Evolutionary conservation across 2,797 vertebrate genomes (phyloP).

Genomic region (Podargus strigoides): DNA sequence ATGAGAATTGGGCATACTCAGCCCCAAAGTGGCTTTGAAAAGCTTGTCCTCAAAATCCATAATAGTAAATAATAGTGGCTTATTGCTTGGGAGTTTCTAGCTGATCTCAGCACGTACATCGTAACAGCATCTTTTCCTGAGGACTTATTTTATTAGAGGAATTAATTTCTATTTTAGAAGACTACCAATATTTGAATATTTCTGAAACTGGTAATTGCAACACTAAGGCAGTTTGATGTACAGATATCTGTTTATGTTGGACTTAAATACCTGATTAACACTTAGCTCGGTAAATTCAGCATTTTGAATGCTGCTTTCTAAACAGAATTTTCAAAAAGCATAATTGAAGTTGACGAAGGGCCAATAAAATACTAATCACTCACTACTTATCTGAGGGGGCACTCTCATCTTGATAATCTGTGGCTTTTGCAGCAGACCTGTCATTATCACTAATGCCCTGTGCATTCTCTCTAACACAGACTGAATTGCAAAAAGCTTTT

Average conservation of each 20-base stretch:
- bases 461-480: not conserved
- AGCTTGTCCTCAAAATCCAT: not conserved
- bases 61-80: constrained; percentile 10
- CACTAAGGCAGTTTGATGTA: not conserved
- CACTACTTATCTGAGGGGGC: not conserved
- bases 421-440: not conserved
- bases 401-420: not conserved
- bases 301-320: not conserved
- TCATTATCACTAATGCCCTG: not conserved
- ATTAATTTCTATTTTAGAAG: not conserved
- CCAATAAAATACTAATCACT: not conserved
- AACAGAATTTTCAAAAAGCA: not conserved
- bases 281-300: not conserved
- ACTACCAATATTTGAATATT: not conserved
- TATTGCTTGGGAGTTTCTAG: not conserved
- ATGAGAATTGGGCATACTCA: constrained; percentile 40
- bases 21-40: constrained; percentile 37
- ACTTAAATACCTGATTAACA: not conserved
- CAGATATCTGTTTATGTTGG: not conserved
- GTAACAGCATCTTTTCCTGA: not conserved
- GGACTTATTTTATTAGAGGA: not conserved
- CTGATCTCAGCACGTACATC: not conserved
- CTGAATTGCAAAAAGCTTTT: not conserved
- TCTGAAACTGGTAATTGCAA: not conserved
- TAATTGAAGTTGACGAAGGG: not conserved